Evolutionary conservation across 2,888 invertebrate genomes (phyloP).

Genomic region (Orthonychiurus folsomi): DNA sequence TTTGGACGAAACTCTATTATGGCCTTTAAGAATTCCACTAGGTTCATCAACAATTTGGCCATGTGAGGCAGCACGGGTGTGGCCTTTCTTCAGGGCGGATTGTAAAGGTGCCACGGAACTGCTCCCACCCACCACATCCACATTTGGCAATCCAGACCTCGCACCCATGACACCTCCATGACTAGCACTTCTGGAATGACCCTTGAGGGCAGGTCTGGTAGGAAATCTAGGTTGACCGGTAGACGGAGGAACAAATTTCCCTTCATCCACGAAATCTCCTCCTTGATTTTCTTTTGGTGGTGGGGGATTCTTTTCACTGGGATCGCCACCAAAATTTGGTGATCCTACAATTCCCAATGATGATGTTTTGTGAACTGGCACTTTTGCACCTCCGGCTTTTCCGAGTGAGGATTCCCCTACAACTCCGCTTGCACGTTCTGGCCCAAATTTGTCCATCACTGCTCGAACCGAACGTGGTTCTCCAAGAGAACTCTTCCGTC

Average conservation of each 20-base stretch:
- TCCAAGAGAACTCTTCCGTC: slow-evolving; percentile 2
- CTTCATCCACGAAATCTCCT: background rate
- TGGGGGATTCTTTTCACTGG: background rate
- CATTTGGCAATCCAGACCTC: slow-evolving; percentile 21
- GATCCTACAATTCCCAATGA: slow-evolving; percentile 32
- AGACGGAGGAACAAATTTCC: slow-evolving; percentile 33
- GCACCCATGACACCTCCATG: slow-evolving; percentile 57
- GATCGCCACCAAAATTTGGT: slow-evolving; percentile 32
- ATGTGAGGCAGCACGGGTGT: slow-evolving; percentile 77
- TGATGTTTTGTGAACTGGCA: slow-evolving; percentile 30
- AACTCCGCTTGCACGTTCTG: background rate
- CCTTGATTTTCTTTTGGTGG: background rate
- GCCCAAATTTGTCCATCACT: background rate
- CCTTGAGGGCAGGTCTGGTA: slow-evolving; percentile 39
- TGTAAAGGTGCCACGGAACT: slow-evolving; percentile 44
- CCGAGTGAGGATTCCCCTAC: background rate
- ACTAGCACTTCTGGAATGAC: slow-evolving; percentile 71
- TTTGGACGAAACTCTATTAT: slow-evolving; percentile 72
- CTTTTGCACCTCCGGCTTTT: slow-evolving; percentile 15
- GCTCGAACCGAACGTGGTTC: slow-evolving; percentile 12
- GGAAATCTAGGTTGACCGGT: slow-evolving; percentile 23
- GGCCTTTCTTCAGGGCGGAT: slow-evolving; percentile 63
- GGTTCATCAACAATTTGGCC: slow-evolving; percentile 63
- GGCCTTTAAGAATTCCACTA: slow-evolving; percentile 51
- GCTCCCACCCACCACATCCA: slow-evolving; percentile 13